phyloP scores from a whole-genome alignment of 35 echinoderm and acorn worm species.

The Patiria miniata region DNA sequence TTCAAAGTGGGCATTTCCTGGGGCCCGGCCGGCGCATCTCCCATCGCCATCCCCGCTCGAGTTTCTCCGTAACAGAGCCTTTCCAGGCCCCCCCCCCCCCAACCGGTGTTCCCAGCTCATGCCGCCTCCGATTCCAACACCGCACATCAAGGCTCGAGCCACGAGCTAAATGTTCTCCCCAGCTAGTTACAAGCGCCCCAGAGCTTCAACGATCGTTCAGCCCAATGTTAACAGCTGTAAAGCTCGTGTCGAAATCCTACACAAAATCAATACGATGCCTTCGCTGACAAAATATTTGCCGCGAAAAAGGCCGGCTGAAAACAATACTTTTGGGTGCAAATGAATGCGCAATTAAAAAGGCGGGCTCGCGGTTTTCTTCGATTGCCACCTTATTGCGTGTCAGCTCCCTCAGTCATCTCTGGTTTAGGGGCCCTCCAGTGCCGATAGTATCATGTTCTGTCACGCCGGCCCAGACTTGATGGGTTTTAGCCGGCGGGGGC shows the following conservation, averaged over 20 bases:
- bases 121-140: not conserved
- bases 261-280: constrained; percentile 49
- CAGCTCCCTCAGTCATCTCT: constrained; percentile 3
- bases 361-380: constrained; percentile 4
- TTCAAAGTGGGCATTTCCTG: constrained; percentile 14
- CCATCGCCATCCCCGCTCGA: not conserved
- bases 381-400: constrained; percentile 30
- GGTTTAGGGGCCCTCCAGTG: constrained; percentile 14
- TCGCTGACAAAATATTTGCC: constrained; percentile 56
- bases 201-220: constrained; percentile 39
- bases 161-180: constrained; percentile 35
- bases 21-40: not conserved
- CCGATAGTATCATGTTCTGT: constrained; percentile 29
- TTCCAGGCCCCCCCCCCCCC: too few relatives aligned
- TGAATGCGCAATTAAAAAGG: constrained; percentile 57
- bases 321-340: constrained; percentile 51
- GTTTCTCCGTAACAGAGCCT: constrained; percentile 12
- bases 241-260: constrained; percentile 36
- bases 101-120: not conserved
- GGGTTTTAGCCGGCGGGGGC: constrained; percentile 17
- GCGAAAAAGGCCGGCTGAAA: constrained; percentile 47
- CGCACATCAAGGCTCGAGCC: not conserved
- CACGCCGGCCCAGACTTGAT: constrained; percentile 10
- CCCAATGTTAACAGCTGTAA: constrained; percentile 54
- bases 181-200: constrained; percentile 23